These are phyloP conservation scores for Temnothorax ravouxi DNA, from an alignment of 2,888 invertebrate species.

Conservation along the genomic window DNA sequence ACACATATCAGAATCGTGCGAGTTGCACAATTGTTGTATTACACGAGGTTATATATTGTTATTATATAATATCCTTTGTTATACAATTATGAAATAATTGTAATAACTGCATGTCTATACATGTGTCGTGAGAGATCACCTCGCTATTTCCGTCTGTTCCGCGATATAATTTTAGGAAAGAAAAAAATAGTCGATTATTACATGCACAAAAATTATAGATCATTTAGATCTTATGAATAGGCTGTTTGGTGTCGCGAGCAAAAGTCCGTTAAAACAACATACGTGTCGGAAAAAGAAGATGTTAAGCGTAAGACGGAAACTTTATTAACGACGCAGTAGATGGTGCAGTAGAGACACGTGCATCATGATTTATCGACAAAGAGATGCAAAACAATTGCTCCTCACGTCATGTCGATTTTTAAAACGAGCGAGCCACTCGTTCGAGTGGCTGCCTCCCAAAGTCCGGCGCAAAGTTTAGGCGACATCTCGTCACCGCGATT, in stretches of 20 bases:
- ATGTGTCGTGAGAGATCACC: not conserved
- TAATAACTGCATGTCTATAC: not conserved
- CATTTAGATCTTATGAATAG: not conserved
- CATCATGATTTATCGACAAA: constrained; percentile 33
- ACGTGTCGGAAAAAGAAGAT: not conserved
- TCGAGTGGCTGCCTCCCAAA: not conserved
- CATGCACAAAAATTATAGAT: not conserved
- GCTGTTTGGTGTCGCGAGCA: not conserved
- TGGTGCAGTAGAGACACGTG: not conserved
- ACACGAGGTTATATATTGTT: not conserved
- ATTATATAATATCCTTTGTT: not conserved
- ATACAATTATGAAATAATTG: constrained; percentile 1
- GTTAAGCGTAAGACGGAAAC: not conserved
- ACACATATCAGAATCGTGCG: not conserved
- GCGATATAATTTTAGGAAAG: not conserved
- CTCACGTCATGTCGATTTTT: not conserved
- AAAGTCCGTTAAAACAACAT: not conserved
- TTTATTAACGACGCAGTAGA: constrained; percentile 29
- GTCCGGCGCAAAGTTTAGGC: constrained; percentile 13
- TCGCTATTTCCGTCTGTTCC: not conserved
- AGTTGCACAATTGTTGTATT: not conserved
- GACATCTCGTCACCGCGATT: constrained; percentile 32
- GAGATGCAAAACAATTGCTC: constrained; percentile 15
- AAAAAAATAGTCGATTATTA: not conserved
- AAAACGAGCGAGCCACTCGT: not conserved